Conservation (phyloP, 2,888 invertebrate species). For the Oscheius sp. region DNA sequence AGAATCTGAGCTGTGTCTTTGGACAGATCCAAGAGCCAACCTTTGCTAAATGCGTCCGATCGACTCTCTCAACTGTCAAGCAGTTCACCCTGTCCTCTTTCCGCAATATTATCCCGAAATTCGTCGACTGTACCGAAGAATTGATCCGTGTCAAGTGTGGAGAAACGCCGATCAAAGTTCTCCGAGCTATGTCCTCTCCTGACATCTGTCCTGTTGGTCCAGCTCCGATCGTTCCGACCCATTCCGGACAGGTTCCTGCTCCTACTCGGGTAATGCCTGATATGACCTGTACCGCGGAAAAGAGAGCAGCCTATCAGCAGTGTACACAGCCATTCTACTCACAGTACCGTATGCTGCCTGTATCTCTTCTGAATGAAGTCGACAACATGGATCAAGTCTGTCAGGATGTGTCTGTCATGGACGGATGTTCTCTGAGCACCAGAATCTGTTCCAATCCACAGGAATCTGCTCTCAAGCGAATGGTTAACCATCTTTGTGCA, state of each 20-base stretch:
- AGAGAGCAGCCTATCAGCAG: slow-evolving; percentile 37
- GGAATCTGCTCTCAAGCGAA: slow-evolving; percentile 41
- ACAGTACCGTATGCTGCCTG: slow-evolving; percentile 54
- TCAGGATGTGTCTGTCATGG: slow-evolving; percentile 37
- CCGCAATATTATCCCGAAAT: slow-evolving; percentile 64
- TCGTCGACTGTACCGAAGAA: slow-evolving; percentile 68
- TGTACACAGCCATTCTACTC: slow-evolving; percentile 50
- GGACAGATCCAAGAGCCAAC: slow-evolving; percentile 66
- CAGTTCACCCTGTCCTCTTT: slow-evolving; percentile 65
- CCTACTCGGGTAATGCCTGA: too few species aligned
- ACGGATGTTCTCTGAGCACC: slow-evolving; percentile 41
- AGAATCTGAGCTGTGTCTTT: slow-evolving; percentile 68
- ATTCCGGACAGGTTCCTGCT: not conserved
- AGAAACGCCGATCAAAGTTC: slow-evolving; percentile 61
- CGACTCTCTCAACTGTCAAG: slow-evolving; percentile 68
- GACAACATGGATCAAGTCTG: slow-evolving; percentile 52
- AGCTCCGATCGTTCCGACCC: slow-evolving; percentile 50
- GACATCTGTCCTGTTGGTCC: slow-evolving; percentile 57
- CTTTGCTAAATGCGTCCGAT: slow-evolving; percentile 69
- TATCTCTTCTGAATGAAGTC: slow-evolving; percentile 45
- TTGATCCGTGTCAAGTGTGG: slow-evolving; percentile 68
- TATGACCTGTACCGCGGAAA: slow-evolving; percentile 40
- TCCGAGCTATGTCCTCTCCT: slow-evolving; percentile 61
- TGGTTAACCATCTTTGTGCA: slow-evolving; percentile 46
- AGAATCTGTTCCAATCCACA: slow-evolving; percentile 42